Percentiles rank a stretch among this genome's conserved stretches.
These are phyloP conservation scores for Rhipidura dahli DNA, from an alignment of 2,113 vertebrate genomes.

Conservation along the genomic window DNA sequence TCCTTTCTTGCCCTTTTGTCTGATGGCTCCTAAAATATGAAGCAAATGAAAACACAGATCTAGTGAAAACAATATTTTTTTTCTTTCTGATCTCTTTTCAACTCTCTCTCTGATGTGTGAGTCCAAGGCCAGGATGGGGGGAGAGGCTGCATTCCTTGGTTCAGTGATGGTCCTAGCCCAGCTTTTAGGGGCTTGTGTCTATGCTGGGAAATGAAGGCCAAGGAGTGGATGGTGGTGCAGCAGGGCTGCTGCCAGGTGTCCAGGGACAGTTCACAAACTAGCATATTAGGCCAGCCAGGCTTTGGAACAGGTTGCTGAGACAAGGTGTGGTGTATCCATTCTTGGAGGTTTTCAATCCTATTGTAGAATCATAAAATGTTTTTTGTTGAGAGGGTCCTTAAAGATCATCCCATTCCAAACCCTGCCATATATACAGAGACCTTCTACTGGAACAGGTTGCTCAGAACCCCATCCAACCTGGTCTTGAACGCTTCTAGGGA, in stretches of 20 bases:
- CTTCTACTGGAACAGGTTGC: not conserved
- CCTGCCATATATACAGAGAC: not conserved
- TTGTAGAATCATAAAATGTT: not conserved
- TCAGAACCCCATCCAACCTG: not conserved
- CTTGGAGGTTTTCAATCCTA: not conserved
- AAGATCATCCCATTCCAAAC: not conserved
- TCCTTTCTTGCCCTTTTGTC: slow-evolving; percentile 41
- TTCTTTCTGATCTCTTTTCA: slow-evolving; percentile 26
- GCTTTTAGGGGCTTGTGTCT: not conserved
- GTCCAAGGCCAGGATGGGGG: not conserved
- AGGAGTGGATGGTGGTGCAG: not conserved
- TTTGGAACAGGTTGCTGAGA: not conserved
- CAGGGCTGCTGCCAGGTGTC: not conserved
- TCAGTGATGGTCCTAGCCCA: not conserved
- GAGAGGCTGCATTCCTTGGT: not conserved
- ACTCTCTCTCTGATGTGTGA: not conserved
- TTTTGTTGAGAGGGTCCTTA: not conserved
- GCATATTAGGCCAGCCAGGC: not conserved
- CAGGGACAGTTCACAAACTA: not conserved
- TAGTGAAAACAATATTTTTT: slow-evolving; percentile 27
- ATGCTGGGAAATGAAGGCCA: not conserved
- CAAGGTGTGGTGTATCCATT: not conserved
- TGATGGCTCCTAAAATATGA: slow-evolving; percentile 41
- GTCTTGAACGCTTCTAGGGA: not conserved
- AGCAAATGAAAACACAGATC: slow-evolving; percentile 43